These are phyloP conservation scores for Orchestia grillus DNA, from an alignment of 1,140 invertebrate genomes.

Conservation along the genomic window DNA sequence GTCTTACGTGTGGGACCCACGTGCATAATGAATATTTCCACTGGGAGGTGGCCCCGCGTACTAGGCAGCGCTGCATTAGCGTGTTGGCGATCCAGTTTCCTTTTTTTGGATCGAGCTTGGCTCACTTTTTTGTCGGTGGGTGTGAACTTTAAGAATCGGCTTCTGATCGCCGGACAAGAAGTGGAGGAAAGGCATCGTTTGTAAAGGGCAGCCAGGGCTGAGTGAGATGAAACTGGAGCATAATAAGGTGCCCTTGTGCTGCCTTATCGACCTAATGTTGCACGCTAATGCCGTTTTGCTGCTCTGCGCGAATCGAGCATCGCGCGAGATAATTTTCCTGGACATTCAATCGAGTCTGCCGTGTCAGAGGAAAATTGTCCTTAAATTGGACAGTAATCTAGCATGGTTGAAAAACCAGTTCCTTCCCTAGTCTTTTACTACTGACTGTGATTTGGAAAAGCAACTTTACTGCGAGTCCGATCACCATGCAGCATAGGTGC, in stretches of 20 bases:
- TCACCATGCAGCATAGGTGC: neutral
- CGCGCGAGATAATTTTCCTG: neutral
- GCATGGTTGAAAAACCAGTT: neutral
- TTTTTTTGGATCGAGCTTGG: neutral
- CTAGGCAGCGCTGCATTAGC: neutral
- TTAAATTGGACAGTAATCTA: neutral
- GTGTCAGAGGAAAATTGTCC: neutral
- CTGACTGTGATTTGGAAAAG: neutral
- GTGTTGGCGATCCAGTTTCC: slow-evolving; percentile 33
- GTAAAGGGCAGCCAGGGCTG: slow-evolving; percentile 48
- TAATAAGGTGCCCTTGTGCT: slow-evolving; percentile 32
- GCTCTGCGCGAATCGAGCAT: neutral
- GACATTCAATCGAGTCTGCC: neutral
- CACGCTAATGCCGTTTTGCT: slow-evolving; percentile 16
- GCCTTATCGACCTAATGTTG: slow-evolving; percentile 31
- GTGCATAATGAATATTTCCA: neutral
- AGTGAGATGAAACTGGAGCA: slow-evolving; percentile 54
- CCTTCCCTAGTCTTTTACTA: neutral
- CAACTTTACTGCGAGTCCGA: neutral
- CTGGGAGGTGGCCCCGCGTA: neutral
- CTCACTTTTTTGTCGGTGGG: slow-evolving; percentile 22
- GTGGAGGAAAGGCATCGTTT: slow-evolving; percentile 47
- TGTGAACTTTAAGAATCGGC: slow-evolving; percentile 55
- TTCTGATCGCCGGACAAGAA: slow-evolving; percentile 50
- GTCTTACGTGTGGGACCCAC: neutral